phyloP scores from a whole-genome alignment of 2,888 invertebrate genomes.

The Sycophila texana region DNA sequence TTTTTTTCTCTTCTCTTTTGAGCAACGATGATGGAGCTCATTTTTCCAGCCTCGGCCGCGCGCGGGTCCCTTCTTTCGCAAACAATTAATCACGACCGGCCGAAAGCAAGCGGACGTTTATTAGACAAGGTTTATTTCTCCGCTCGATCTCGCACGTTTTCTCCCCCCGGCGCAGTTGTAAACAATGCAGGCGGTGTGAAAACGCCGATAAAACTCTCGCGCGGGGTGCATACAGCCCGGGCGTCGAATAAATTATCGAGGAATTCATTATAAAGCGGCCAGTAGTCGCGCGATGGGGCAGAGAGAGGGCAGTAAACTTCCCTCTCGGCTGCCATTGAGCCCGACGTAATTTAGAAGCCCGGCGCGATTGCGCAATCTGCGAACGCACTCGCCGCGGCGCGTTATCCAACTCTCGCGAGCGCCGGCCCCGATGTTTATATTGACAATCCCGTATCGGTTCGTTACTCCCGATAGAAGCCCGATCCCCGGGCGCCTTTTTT shows the following conservation, averaged over 20 bases:
- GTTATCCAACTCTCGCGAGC: constrained; percentile 4
- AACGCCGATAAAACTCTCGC: neutral
- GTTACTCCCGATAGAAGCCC: constrained; percentile 5
- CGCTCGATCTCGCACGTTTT: neutral
- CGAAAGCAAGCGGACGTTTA: neutral
- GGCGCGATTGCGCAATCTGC: constrained; percentile 19
- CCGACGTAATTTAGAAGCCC: constrained; percentile 2
- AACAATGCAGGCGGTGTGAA: too few relatives aligned
- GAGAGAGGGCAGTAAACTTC: too few relatives aligned
- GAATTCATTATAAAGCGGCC: too few relatives aligned
- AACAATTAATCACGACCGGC: neutral
- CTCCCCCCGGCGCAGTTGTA: too few relatives aligned
- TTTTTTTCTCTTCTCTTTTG: constrained; percentile 2
- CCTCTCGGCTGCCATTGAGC: too few relatives aligned
- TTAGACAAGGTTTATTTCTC: neutral
- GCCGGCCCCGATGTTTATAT: constrained; percentile 20
- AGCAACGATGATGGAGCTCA: constrained; percentile 16
- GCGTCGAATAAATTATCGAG: too few relatives aligned
- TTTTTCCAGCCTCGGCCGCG: neutral
- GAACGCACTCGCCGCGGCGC: neutral
- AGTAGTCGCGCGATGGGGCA: too few relatives aligned
- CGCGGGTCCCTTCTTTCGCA: neutral
- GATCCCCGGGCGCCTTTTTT: neutral
- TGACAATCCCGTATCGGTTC: constrained; percentile 33
- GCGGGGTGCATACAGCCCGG: too few relatives aligned